Base-by-base conservation (phyloP, 92 coral and sea anemone species). In the Epizoanthus stellaris region DNA sequence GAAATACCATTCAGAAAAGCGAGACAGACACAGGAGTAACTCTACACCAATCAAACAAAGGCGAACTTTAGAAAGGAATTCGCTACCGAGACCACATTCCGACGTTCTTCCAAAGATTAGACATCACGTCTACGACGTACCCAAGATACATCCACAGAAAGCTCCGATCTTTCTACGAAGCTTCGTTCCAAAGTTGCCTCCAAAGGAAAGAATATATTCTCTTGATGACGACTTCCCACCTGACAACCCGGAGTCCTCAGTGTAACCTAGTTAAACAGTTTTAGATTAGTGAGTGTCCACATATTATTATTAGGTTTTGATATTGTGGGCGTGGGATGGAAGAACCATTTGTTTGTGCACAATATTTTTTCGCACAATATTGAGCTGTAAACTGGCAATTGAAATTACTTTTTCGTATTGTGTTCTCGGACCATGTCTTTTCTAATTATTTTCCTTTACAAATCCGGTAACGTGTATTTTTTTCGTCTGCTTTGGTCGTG, bases 51-150 rank as follows among this genome's bases (percentile, higher is more conserved):
- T 38, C 38, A 76, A 76, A 76, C 81, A 76, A 14, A 76, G 81
- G 34, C 67, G 83, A 1, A 79, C 72, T 3, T 43, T 79, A 45
- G 83, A 79, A 21, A 45, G 83, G 47, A 79, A 79, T 13, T 79
- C 83, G 13, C 49, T 79, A 40, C 72, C 83, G 7, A 79, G 83
- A 79, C 83, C 83, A 19, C 70, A 79, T 14, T 79, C 83, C 43
- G 83, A 79, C 45, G 59, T 79, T 10, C 83, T 79, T 19, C 83
- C 83, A 15, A 79, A 79, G 43, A 63, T 70, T 2, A 63, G 53
- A 8, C 83, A 79, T 63, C 83, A 79, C 52, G 83, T 79, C 6
- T 79, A 79, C 20, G 83, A 79, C 45, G 83, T 79, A 30, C 83
- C 83, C 1, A 79, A 70, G 65, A 59, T 79, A 16, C 83, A 64